Evolutionary conservation across 1,140 invertebrate species (phyloP).

Genomic region (Nasonia longicornis): DNA sequence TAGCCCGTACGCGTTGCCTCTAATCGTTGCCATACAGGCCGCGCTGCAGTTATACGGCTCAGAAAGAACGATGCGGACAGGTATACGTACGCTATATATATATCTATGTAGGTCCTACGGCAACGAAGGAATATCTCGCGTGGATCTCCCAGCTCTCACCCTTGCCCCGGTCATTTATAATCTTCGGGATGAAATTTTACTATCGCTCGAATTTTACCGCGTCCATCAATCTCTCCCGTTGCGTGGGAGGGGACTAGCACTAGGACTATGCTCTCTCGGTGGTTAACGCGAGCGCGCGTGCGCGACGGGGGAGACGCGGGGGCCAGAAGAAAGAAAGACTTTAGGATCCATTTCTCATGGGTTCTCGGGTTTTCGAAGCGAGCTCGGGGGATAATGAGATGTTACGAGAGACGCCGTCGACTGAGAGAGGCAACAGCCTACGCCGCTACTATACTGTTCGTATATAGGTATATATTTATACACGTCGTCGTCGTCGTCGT

Average conservation of each 20-base stretch:
- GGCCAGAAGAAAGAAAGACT: not conserved
- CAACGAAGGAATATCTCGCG: constrained; percentile 20
- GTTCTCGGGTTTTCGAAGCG: not conserved
- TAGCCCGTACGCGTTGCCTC: not conserved
- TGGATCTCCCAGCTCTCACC: not conserved
- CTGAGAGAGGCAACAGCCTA: not conserved
- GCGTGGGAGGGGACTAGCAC: not conserved
- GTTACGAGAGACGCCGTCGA: constrained; percentile 20
- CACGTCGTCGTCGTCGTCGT: not conserved
- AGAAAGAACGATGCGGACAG: not conserved
- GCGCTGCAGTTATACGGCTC: not conserved
- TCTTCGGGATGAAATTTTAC: constrained; percentile 36
- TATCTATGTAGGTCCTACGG: not conserved
- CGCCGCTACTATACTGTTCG: not conserved
- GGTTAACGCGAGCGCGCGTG: not conserved
- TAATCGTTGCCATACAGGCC: not conserved
- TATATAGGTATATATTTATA: too few species aligned
- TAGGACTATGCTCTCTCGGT: not conserved
- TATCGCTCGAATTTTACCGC: constrained; percentile 34
- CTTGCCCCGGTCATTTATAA: constrained; percentile 32
- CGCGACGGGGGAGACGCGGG: not conserved
- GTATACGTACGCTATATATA: not conserved
- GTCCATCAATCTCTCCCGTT: constrained; percentile 31
- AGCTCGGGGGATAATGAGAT: constrained; percentile 34
- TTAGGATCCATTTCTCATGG: constrained; percentile 39